These are phyloP conservation scores for Catagonus wagneri DNA, from an alignment of 2,113 vertebrate genomes.

Conservation along the genomic window DNA sequence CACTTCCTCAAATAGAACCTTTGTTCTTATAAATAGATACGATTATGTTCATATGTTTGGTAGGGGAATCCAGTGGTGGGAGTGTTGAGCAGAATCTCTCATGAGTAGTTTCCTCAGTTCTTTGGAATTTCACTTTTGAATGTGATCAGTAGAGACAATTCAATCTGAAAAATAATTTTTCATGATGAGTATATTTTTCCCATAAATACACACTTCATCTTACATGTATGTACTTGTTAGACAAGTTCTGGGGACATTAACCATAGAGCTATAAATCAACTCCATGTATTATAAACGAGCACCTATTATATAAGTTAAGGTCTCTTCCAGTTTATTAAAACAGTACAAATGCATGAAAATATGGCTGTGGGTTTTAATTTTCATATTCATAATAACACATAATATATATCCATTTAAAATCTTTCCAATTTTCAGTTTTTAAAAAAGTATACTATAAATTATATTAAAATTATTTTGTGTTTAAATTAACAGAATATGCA, in stretches of 20 bases:
- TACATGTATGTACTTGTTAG: neutral
- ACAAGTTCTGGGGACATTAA: neutral
- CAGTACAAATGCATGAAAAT: neutral
- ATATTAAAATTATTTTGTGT: neutral
- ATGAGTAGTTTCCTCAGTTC: conserved; percentile 16
- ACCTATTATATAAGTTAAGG: neutral
- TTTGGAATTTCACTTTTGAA: conserved; percentile 58
- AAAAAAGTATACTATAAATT: neutral
- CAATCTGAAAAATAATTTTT: conserved; percentile 23
- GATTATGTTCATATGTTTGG: conserved; percentile 67
- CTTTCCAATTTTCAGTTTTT: neutral
- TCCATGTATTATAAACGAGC: neutral
- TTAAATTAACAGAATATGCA: neutral
- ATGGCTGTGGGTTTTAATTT: neutral
- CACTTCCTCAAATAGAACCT: conserved; percentile 66
- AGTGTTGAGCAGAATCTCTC: conserved; percentile 39
- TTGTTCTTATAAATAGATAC: conserved; percentile 76
- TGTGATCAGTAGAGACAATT: conserved; percentile 62
- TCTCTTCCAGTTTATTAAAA: neutral
- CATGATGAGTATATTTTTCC: neutral
- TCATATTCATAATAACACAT: neutral
- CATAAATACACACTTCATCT: neutral
- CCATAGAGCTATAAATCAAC: neutral
- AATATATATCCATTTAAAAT: neutral
- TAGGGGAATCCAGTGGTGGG: conserved; percentile 48